Evolutionary conservation across 2,113 vertebrate genomes (phyloP), one percentile per base, ranked within the genome.

Genomic region (Colinus virginianus): DNA sequence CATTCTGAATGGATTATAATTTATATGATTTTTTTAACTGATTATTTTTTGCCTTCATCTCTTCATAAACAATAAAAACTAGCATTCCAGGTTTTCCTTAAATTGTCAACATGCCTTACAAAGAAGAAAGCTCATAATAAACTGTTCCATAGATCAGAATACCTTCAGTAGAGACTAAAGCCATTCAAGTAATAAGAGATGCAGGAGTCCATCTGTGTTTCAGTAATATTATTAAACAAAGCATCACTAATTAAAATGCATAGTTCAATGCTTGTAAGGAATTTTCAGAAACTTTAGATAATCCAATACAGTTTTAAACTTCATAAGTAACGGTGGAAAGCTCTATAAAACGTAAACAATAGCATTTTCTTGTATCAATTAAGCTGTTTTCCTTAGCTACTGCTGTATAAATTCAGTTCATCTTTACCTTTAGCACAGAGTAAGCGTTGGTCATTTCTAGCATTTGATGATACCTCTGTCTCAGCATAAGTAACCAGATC

Each of bases 401-500:
- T 28, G 11, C 12, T 26, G 14, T 25, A 23, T 11, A 74, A 38
- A 59, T 45, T 56, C 26, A 70, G 16, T 61, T 79, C 4, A 18
- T 58, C 36, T 56, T 48, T 88, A 43, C 7, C 38, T 12, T 40
- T 40, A 63, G 36, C 38, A 42, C 16, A 80, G 55, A 62, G 13
- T 7, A 49, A 2, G 0, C 2, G 6, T 40, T 5, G 5, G 23
- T 14, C 23, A 55, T 7, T 6, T 30, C 25, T 40, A 20, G 11
- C 0, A 0, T 2, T 1, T 0, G 0, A 20, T 2, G 15, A 64
- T 66, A 16, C 26, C 21, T 45, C 49, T 22, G 42, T 48, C 6
- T 38, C n/a, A 28, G 3, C 1, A 2, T 11, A 36, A 42, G 25
- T 80, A 80, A 77, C 2, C 13, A 4, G 5, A 59, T n/a, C 36